Evolutionary conservation across 2,888 invertebrate species (phyloP).

Genomic region (Andrena bicolor): DNA sequence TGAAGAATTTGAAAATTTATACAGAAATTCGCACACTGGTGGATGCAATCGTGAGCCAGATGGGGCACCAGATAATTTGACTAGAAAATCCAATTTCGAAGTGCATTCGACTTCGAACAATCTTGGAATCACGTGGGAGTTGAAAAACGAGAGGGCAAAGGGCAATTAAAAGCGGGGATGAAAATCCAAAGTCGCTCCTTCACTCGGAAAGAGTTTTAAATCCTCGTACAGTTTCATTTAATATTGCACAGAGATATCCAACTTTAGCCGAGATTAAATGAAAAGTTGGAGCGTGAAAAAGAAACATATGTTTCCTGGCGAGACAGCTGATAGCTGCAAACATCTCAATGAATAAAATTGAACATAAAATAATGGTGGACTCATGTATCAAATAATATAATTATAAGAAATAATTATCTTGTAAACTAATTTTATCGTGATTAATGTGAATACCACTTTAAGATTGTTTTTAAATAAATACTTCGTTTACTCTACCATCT

Average conservation of each 20-base stretch:
- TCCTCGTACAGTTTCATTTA: constrained; percentile 6
- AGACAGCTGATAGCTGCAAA: too few relatives aligned
- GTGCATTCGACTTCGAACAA: neutral
- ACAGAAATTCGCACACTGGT: neutral
- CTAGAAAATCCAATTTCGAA: constrained; percentile 37
- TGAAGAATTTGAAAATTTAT: constrained; percentile 9
- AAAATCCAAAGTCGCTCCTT: neutral
- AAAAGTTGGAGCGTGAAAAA: neutral
- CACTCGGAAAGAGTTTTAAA: neutral
- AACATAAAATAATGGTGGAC: too few relatives aligned
- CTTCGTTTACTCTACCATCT: too few relatives aligned
- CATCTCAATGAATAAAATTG: too few relatives aligned
- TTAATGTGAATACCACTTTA: too few relatives aligned
- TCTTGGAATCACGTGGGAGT: neutral
- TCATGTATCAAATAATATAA: too few relatives aligned
- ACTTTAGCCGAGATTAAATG: neutral
- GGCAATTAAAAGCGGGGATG: neutral
- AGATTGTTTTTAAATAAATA: too few relatives aligned
- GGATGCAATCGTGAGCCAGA: neutral
- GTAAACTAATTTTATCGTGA: too few relatives aligned
- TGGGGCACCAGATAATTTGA: constrained; percentile 13
- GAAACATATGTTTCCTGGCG: neutral
- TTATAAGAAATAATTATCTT: too few relatives aligned
- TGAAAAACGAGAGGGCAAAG: neutral
- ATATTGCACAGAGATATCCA: neutral